These are phyloP conservation scores for Drosophila rubida DNA, from an alignment of 2,888 invertebrate genomes.

Conservation along the genomic window DNA sequence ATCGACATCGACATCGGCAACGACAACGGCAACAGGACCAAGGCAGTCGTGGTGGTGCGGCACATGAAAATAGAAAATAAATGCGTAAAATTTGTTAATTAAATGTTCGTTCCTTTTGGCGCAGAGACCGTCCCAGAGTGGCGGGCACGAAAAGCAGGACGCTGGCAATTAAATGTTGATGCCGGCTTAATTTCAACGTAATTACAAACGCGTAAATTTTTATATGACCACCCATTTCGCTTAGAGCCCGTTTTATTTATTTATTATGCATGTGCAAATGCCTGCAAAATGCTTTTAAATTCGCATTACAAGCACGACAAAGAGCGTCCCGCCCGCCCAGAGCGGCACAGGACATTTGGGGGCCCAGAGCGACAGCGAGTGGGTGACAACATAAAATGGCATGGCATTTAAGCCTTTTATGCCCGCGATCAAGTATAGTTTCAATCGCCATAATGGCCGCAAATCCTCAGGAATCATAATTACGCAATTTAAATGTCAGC, in stretches of 20 bases:
- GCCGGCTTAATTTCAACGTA: constrained; percentile 74
- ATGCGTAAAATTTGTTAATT: constrained; percentile 80
- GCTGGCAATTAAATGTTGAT: constrained; percentile 78
- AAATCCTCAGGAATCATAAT: background rate
- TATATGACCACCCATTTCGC: constrained; percentile 41
- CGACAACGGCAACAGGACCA: background rate
- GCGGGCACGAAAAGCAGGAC: constrained; percentile 28
- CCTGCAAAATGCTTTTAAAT: constrained; percentile 56
- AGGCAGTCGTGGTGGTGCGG: constrained; percentile 2
- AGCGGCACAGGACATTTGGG: too few relatives aligned
- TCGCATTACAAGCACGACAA: constrained; percentile 32
- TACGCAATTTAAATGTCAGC: background rate
- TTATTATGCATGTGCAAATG: constrained; percentile 75
- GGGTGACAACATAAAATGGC: background rate
- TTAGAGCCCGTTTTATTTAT: constrained; percentile 51
- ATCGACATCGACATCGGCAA: constrained; percentile 3
- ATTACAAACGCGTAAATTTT: constrained; percentile 75
- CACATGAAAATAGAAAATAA: constrained; percentile 78
- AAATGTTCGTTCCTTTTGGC: constrained; percentile 62
- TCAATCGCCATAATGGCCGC: background rate
- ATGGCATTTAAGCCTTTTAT: constrained; percentile 15
- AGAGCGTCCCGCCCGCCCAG: background rate
- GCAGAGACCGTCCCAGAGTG: background rate
- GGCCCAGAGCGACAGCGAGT: background rate
- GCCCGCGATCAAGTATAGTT: background rate